Base-by-base conservation (phyloP, 2,797 vertebrate genomes). In the Acanthopagrus latus region DNA sequence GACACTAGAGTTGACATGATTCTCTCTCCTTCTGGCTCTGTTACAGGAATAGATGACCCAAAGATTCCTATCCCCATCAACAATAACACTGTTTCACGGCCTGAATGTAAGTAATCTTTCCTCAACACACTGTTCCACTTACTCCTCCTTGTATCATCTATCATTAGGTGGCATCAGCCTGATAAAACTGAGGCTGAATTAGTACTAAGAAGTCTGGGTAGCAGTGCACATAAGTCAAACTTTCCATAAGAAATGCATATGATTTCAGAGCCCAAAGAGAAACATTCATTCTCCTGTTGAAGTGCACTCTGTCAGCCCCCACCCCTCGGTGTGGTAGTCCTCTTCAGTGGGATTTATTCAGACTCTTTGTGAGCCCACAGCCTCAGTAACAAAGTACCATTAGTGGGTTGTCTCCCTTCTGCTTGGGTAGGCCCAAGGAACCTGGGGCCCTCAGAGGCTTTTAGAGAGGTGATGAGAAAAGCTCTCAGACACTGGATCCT, bases 351-450 rank as follows among this genome's bases (percentile, higher is more conserved):
- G 79, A 81, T 85, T 85, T 76, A 77, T 83, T 78, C 59, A 60
- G 60, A 44, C 68, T 80, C 63, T 78, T 84, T 91, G 85, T 88
- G 75, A 82, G 78, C 21, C 56, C 64, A 46, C 67, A 55, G 73
- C 73, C 79, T 67, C 68, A 72, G 73, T 55, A 84, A 80, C 71
- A 82, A 71, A 88, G 85, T 71, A 95, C 97, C 95, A 97, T 97
- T 94, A 88, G 83, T 74, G 69, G 84, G 57, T 52, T 63, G 56
- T 82, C 73, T 91, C 80, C 59, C 83, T 90, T 92, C 82, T 90
- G 91, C 92, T 88, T 89, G 85, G 87, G 75, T 83, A 84, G 85
- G 69, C 71, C 59, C 0, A 50, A 81, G 65, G 83, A 91, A 79
- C 86, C 87, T 23, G 41, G 75, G 84, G 82, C 78, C 82, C 80